Conservation (phyloP, 2,113 vertebrate species). For the Sander lucioperca region DNA sequence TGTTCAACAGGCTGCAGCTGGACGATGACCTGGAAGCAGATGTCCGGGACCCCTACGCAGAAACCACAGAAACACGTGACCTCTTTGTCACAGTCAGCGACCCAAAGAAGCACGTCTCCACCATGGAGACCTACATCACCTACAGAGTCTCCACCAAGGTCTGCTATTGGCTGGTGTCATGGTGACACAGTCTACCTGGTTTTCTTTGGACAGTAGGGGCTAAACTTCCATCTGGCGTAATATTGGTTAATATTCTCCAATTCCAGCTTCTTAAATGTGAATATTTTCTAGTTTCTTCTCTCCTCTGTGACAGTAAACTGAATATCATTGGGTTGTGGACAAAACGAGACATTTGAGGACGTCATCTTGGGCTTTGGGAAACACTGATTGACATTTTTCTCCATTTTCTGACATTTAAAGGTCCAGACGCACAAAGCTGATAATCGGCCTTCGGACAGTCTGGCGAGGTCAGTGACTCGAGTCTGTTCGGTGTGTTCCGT, state of each 20-base stretch:
- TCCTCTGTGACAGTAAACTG: too few species aligned
- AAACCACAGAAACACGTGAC: slow-evolving; percentile 88
- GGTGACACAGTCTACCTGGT: not conserved
- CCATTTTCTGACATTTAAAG: too few species aligned
- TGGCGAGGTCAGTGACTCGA: too few species aligned
- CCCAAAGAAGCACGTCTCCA: slow-evolving; percentile 97
- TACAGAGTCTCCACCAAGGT: slow-evolving; percentile 98
- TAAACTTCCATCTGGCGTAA: not conserved
- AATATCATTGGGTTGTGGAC: too few species aligned
- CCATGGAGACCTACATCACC: slow-evolving; percentile 99
- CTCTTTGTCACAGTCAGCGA: slow-evolving; percentile 98
- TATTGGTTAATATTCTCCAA: not conserved
- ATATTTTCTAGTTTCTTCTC: too few species aligned
- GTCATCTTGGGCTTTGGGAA: too few species aligned
- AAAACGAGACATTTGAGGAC: too few species aligned
- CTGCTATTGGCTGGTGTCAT: slow-evolving; percentile 41
- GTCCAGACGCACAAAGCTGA: too few species aligned
- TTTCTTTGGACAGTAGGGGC: not conserved
- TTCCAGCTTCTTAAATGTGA: too few species aligned
- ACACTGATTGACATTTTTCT: too few species aligned
- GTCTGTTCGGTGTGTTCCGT: too few species aligned
- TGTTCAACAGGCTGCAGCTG: slow-evolving; percentile 94
- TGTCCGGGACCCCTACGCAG: slow-evolving; percentile 89
- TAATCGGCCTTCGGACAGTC: too few species aligned
- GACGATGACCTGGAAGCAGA: slow-evolving; percentile 92